phyloP scores from a whole-genome alignment of 2,888 invertebrate genomes.

The Caenorhabditis becei region DNA sequence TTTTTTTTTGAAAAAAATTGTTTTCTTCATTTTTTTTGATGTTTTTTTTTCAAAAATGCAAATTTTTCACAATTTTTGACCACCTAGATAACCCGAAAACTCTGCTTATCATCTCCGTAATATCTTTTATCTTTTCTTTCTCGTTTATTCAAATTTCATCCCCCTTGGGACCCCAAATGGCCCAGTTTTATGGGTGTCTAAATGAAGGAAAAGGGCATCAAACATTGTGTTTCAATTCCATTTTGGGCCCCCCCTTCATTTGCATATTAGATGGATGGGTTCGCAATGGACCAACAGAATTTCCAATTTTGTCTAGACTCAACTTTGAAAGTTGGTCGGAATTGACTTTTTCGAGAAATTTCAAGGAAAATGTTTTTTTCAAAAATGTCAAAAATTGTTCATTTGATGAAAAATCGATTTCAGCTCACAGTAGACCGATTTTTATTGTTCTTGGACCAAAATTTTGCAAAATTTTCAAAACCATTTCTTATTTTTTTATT shows the following conservation, averaged over 20 bases:
- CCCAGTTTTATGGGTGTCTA: constrained; percentile 26
- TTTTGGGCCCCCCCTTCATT: constrained; percentile 15
- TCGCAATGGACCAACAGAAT: neutral
- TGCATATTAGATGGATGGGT: constrained; percentile 19
- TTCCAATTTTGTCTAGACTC: neutral
- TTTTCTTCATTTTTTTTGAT: neutral
- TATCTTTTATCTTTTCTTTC: neutral
- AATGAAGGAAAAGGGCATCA: constrained; percentile 41
- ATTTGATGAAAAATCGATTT: too few species aligned
- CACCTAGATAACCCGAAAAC: constrained; percentile 20
- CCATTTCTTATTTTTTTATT: too few species aligned
- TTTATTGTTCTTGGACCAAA: too few species aligned
- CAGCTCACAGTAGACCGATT: too few species aligned
- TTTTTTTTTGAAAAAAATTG: neutral
- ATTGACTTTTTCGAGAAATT: too few species aligned
- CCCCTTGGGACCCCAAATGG: constrained; percentile 1
- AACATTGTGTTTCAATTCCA: constrained; percentile 33
- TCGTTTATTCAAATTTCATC: constrained; percentile 13
- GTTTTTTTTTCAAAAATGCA: constrained; percentile 18
- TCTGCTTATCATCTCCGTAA: constrained; percentile 11
- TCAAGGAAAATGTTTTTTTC: too few species aligned
- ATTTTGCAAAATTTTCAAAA: too few species aligned
- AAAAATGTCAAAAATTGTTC: too few species aligned
- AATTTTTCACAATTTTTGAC: constrained; percentile 9
- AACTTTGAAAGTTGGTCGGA: too few species aligned